Percentiles rank a stretch among this genome's conserved stretches.
These are phyloP conservation scores for Julus scanicus DNA, from an alignment of 2,888 invertebrate genomes.

Conservation along the genomic window DNA sequence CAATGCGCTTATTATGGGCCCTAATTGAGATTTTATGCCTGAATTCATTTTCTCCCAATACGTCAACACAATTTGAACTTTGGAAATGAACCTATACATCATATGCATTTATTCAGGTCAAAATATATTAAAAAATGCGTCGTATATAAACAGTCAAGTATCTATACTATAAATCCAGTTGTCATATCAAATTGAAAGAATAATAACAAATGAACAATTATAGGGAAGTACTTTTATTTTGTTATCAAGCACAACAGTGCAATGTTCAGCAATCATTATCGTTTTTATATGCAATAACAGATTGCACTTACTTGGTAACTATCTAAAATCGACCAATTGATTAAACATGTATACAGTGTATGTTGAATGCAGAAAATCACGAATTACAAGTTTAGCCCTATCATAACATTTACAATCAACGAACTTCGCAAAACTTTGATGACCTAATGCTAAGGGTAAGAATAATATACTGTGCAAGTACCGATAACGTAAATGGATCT, in stretches of 20 bases:
- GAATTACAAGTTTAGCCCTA: neutral
- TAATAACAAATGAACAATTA: neutral
- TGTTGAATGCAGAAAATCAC: neutral
- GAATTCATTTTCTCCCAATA: neutral
- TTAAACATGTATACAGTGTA: neutral
- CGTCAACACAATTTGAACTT: conserved; percentile 7
- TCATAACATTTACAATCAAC: neutral
- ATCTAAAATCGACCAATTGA: neutral
- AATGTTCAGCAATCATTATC: neutral
- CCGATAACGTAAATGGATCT: too few relatives aligned
- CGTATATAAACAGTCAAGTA: neutral
- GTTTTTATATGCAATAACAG: neutral
- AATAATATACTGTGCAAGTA: too few relatives aligned
- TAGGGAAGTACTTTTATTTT: neutral
- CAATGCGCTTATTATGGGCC: neutral
- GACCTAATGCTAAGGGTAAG: neutral
- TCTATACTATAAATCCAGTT: neutral
- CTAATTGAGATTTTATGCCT: neutral
- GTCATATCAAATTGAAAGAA: neutral
- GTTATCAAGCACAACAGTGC: neutral
- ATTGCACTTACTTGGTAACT: neutral
- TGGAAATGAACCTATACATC: neutral
- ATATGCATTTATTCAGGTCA: neutral
- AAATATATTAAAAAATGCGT: neutral
- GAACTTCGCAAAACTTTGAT: neutral